Percentiles rank a stretch among this genome's conserved stretches.
Evolutionary conservation across 92 coral and sea anemone species (phyloP).

Genomic region (Micromussa lordhowensis): DNA sequence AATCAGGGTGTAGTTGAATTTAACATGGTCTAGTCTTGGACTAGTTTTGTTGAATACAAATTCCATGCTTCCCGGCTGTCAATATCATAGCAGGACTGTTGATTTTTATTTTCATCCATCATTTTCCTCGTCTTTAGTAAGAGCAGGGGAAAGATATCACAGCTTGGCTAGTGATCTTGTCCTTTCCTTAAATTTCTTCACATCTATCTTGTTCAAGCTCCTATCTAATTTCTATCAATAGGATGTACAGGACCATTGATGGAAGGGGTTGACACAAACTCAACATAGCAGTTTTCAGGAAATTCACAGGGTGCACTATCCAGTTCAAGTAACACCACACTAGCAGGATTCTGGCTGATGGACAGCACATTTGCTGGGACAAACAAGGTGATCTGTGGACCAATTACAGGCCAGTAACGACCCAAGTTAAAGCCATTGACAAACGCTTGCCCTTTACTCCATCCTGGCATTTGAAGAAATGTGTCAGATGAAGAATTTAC

Average conservation of each 20-base stretch:
- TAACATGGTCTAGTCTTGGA: too few relatives aligned
- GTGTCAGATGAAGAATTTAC: constrained; percentile 75
- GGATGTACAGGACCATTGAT: constrained; percentile 81
- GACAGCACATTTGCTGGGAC: constrained; percentile 89
- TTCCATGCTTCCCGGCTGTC: too few relatives aligned
- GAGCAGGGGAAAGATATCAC: background rate
- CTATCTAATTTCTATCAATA: background rate
- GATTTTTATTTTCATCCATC: background rate
- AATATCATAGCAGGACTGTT: too few relatives aligned
- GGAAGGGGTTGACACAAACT: constrained; percentile 78
- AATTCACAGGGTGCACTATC: constrained; percentile 94
- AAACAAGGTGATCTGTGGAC: constrained; percentile 93
- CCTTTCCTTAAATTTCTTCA: background rate
- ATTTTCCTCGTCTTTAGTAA: background rate
- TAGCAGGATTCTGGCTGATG: constrained; percentile 67
- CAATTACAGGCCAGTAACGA: constrained; percentile 95
- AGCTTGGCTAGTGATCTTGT: background rate
- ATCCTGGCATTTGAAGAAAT: constrained; percentile 82
- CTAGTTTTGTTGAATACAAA: too few relatives aligned
- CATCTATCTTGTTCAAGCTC: background rate
- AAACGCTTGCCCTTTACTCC: constrained; percentile 94
- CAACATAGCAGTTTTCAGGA: constrained; percentile 79
- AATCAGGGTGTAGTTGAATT: too few relatives aligned
- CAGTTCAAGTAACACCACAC: constrained; percentile 78
- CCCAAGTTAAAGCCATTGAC: constrained; percentile 90